phyloP scores from a whole-genome alignment of 2,113 vertebrate species.

The Neolamprologus brichardi region DNA sequence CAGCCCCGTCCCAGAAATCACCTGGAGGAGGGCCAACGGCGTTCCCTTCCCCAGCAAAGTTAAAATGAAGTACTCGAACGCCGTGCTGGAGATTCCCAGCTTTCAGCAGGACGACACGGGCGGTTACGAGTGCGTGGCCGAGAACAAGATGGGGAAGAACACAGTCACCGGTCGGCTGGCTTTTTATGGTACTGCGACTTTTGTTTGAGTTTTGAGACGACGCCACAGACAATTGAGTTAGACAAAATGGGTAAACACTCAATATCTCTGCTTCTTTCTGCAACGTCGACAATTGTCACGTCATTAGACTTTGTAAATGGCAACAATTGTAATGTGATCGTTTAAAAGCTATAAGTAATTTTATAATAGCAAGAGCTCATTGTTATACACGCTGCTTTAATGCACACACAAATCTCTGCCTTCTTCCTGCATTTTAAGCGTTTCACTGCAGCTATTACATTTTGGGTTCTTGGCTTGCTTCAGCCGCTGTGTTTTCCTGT shows the following conservation, averaged over 20 bases:
- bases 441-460: background rate
- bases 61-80: conserved; percentile 83
- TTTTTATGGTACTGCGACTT: conserved; percentile 79
- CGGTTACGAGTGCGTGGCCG: conserved; percentile 88
- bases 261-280: background rate
- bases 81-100: conserved; percentile 87
- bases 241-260: background rate
- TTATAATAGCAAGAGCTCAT: background rate
- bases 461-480: background rate
- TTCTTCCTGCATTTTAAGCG: background rate
- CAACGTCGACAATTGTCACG: background rate
- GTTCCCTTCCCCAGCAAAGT: conserved; percentile 85
- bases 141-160: conserved; percentile 90
- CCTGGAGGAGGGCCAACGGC: conserved; percentile 88
- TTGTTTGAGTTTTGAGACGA: background rate
- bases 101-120: conserved; percentile 92
- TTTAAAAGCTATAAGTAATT: background rate
- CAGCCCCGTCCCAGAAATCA: conserved; percentile 90
- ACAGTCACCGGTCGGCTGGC: conserved; percentile 83
- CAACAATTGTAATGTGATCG: background rate
- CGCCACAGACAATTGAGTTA: background rate
- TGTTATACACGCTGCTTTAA: background rate
- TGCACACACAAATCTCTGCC: background rate
- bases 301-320: background rate
- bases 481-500: conserved; percentile 12